These are phyloP conservation scores for Theretra japonica DNA, from an alignment of 2,888 invertebrate genomes.

Conservation along the genomic window DNA sequence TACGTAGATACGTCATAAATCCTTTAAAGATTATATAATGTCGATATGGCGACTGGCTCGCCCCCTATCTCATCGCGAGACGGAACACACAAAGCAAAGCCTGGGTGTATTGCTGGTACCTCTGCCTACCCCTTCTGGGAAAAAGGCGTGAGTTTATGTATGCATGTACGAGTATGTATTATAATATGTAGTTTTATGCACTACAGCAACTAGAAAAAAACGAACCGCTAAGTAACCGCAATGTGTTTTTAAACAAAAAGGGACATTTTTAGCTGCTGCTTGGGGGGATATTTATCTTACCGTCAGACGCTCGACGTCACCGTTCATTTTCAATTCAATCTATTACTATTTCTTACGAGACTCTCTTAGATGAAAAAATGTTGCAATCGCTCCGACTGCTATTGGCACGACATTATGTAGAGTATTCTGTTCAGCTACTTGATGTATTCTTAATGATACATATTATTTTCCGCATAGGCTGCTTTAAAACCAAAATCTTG, in stretches of 20 bases:
- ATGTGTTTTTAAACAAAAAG: conserved; percentile 1
- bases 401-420: conserved; percentile 12
- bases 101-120: no score
- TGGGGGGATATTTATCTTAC: conserved; percentile 10
- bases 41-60: no score
- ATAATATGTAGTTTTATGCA: background rate
- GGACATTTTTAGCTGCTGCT: conserved; percentile 6
- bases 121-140: no score
- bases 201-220: background rate
- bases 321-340: conserved; percentile 24
- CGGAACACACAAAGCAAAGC: no score
- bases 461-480: no score
- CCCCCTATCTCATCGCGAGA: no score
- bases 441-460: conserved; percentile 11
- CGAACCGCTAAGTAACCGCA: background rate
- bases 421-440: background rate
- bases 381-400: conserved; percentile 7
- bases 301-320: conserved; percentile 17
- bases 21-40: no score
- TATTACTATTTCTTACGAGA: conserved; percentile 26
- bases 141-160: no score
- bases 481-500: no score
- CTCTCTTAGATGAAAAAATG: conserved; percentile 22
- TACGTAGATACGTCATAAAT: no score
- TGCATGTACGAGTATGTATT: no score